Percentiles rank a stretch among this genome's conserved stretches.
Conservation (phyloP, 2,888 invertebrate genomes). For the Entomobrya multifasciata region DNA sequence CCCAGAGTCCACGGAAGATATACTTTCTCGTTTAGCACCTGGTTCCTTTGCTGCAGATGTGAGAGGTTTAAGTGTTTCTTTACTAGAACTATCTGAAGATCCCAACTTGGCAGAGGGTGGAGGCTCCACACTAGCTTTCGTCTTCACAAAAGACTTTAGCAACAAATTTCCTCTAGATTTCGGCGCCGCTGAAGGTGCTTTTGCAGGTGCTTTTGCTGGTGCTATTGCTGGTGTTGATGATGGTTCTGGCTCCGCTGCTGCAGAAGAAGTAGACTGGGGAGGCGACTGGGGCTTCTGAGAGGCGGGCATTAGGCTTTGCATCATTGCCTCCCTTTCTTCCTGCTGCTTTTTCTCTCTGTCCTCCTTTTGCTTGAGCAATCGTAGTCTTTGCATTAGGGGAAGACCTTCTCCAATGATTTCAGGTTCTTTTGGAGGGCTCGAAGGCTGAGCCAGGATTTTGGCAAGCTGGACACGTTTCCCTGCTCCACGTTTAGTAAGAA, state of each 20-base stretch:
- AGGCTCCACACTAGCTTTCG: conserved; percentile 54
- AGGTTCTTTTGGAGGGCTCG: conserved; percentile 57
- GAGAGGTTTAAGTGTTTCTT: conserved; percentile 29
- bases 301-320: conserved; percentile 81
- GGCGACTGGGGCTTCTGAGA: conserved; percentile 81
- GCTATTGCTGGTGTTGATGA: background rate
- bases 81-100: conserved; percentile 4
- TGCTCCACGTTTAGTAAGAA: conserved; percentile 54
- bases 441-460: conserved; percentile 28
- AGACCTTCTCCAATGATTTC: conserved; percentile 90
- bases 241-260: background rate
- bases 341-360: conserved; percentile 82
- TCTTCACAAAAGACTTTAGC: conserved; percentile 41
- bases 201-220: background rate
- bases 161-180: conserved; percentile 30
- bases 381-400: conserved; percentile 88
- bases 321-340: conserved; percentile 84
- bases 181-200: background rate
- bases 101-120: conserved; percentile 25
- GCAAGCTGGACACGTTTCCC: conserved; percentile 72
- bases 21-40: conserved; percentile 69
- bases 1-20: conserved; percentile 71
- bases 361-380: conserved; percentile 92
- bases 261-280: background rate
- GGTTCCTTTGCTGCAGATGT: conserved; percentile 38